Conservation (phyloP, 23 tunicate genomes). For the Ascidia mentula region DNA sequence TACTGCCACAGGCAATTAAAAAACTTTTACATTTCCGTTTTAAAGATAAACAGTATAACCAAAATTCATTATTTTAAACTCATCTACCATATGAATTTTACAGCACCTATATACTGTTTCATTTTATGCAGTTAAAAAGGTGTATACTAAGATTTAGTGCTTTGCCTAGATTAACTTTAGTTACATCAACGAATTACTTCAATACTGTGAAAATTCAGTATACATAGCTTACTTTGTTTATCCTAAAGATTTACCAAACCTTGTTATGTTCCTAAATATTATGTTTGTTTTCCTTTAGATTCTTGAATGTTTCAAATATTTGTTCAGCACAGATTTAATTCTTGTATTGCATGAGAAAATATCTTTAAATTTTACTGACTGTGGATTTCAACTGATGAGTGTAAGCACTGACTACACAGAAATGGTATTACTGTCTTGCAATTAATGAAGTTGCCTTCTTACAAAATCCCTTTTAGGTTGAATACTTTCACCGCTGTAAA, state of each 20-base stretch:
- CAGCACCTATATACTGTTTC: not conserved
- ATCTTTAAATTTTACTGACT: not conserved
- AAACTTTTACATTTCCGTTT: no score
- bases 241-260: not conserved
- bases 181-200: no score
- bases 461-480: no score
- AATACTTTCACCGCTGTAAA: no score
- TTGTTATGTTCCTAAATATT: not conserved
- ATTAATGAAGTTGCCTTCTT: not conserved
- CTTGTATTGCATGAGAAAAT: not conserved
- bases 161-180: no score
- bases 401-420: conserved; percentile 28
- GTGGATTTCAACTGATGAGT: conserved; percentile 68
- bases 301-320: conserved; percentile 26
- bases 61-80: no score
- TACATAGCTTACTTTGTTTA: no score
- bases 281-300: conserved; percentile 37
- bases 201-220: no score
- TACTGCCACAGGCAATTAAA: no score
- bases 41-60: no score
- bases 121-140: not conserved
- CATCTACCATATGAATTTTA: not conserved
- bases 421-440: not conserved
- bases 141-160: not conserved
- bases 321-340: conserved; percentile 1